A percentile compares a stretch with the other conserved stretches of the same genome.
These are phyloP conservation scores for Crotalus viridis DNA, from an alignment of 2,113 vertebrate species.

Conservation along the genomic window DNA sequence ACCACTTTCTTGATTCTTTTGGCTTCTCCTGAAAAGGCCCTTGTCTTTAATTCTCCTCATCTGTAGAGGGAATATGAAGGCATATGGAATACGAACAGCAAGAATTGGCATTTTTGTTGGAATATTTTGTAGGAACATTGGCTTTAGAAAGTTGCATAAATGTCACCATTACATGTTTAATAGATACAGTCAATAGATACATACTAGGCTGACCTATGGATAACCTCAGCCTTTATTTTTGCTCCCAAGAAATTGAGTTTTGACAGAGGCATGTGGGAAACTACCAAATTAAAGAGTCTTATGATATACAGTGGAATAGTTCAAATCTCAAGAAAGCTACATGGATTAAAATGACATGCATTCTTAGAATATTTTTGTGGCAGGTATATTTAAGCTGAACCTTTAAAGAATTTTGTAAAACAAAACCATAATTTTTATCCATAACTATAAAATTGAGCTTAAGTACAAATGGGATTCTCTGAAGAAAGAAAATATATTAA, in stretches of 20 bases:
- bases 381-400: not conserved
- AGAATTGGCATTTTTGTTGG: not conserved
- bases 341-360: constrained; percentile 1
- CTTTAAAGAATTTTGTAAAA: not conserved
- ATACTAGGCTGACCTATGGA: not conserved
- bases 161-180: not conserved
- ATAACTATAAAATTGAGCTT: not conserved
- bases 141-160: not conserved
- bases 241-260: not conserved
- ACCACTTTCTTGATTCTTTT: not conserved
- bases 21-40: not conserved
- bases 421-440: not conserved
- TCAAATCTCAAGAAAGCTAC: not conserved
- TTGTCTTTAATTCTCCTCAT: not conserved
- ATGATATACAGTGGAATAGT: not conserved
- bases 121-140: not conserved
- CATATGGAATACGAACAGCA: not conserved
- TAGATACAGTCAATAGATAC: not conserved
- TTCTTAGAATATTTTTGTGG: not conserved
- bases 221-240: not conserved
- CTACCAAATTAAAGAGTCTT: not conserved
- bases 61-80: not conserved
- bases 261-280: not conserved
- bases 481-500: not conserved
- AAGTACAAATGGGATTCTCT: not conserved